Percentiles rank a stretch among this genome's conserved stretches.
phyloP scores from a whole-genome alignment of 2,113 vertebrate species.

The Zingel zingel region DNA sequence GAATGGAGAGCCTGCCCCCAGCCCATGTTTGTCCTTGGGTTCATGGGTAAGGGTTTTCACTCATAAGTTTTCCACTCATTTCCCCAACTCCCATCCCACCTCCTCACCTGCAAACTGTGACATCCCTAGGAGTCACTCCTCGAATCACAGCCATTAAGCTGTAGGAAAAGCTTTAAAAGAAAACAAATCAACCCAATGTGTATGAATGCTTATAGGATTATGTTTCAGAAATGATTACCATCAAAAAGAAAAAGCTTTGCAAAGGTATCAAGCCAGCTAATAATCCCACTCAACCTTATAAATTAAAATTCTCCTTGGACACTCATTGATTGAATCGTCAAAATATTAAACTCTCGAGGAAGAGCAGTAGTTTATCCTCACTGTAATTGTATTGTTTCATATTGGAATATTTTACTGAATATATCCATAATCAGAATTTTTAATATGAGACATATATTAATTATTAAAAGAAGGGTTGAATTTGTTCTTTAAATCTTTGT shows the following conservation, averaged over 20 bases:
- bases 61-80: conserved; percentile 26
- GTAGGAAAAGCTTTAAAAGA: conserved; percentile 61
- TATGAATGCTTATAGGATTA: conserved; percentile 18
- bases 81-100: conserved; percentile 16
- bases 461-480: conserved; percentile 50
- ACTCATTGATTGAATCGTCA: conserved; percentile 18
- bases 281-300: conserved; percentile 15
- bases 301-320: background rate
- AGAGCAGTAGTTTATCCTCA: background rate
- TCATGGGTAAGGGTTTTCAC: conserved; percentile 85
- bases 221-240: background rate
- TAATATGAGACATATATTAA: background rate
- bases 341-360: background rate
- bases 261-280: background rate
- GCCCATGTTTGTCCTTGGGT: conserved; percentile 86
- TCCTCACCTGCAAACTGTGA: conserved; percentile 14
- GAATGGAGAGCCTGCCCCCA: conserved; percentile 85
- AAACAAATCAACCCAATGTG: conserved; percentile 55
- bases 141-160: background rate
- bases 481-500: conserved; percentile 62
- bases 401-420: background rate
- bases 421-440: conserved; percentile 11
- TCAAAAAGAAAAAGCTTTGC: background rate
- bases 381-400: conserved; percentile 12
- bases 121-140: background rate